Evolutionary conservation across 2,797 vertebrate species (phyloP).

Genomic region (Artibeus lituratus): DNA sequence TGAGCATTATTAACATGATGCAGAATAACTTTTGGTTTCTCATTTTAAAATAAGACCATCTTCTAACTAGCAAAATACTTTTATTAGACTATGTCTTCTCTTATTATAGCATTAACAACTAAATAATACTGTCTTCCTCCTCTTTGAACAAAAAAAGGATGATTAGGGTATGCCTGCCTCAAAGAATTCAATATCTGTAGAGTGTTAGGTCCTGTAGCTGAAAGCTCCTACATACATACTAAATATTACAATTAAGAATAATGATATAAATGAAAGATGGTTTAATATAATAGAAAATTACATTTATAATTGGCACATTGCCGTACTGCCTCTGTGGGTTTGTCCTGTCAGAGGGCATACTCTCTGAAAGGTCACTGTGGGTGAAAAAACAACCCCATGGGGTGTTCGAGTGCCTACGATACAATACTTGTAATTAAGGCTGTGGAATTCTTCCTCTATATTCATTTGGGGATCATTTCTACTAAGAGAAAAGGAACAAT

Average conservation of each 20-base stretch:
- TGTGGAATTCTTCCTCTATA: constrained; percentile 9
- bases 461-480: constrained; percentile 33
- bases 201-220: background rate
- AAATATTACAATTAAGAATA: constrained; percentile 7
- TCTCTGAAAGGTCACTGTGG: background rate
- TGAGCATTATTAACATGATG: background rate
- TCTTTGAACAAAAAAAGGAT: constrained; percentile 5
- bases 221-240: constrained; percentile 12
- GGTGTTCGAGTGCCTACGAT: constrained; percentile 9
- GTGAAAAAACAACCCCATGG: background rate
- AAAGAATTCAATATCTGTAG: background rate
- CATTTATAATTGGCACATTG: background rate
- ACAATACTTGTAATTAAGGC: constrained; percentile 29
- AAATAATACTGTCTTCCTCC: background rate
- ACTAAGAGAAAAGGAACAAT: constrained; percentile 28
- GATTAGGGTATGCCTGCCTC: background rate
- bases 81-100: background rate
- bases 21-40: constrained; percentile 3
- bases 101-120: background rate
- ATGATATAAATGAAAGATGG: constrained; percentile 1
- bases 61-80: background rate
- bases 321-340: background rate
- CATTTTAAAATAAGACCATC: constrained; percentile 5
- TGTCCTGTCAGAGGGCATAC: background rate
- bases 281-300: constrained; percentile 37